phyloP scores from a whole-genome alignment of 2,888 invertebrate genomes.

The Acanthopleura granulata region DNA sequence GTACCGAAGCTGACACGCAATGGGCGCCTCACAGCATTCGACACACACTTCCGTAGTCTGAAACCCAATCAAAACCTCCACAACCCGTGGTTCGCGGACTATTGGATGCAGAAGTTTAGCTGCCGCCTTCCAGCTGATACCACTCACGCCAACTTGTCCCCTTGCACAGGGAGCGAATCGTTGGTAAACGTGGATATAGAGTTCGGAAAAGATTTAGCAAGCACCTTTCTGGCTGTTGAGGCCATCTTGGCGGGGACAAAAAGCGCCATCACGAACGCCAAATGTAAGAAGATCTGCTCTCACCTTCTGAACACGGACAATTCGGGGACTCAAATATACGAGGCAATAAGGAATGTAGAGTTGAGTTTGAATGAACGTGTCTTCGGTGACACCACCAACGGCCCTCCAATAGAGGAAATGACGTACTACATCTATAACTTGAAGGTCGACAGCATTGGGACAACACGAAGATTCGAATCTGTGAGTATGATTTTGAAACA shows the following conservation, averaged over 20 bases:
- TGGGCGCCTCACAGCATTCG: constrained; percentile 21
- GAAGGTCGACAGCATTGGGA: background rate
- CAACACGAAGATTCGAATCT: background rate
- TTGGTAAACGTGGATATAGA: constrained; percentile 17
- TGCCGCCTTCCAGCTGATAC: constrained; percentile 33
- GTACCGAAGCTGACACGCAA: constrained; percentile 9
- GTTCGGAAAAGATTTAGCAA: constrained; percentile 42
- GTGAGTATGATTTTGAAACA: too few relatives aligned
- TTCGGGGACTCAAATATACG: constrained; percentile 33
- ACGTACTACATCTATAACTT: background rate
- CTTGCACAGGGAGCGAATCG: constrained; percentile 1
- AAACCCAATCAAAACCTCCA: constrained; percentile 14
- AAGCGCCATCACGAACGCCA: constrained; percentile 27
- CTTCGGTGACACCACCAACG: background rate
- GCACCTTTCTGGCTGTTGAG: constrained; percentile 52
- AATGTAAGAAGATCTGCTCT: constrained; percentile 34
- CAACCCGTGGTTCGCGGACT: constrained; percentile 35
- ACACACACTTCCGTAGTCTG: constrained; percentile 25
- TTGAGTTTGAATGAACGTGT: background rate
- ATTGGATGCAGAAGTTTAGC: constrained; percentile 42
- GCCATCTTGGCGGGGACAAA: constrained; percentile 46
- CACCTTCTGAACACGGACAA: constrained; percentile 36
- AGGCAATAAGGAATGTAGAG: constrained; percentile 18
- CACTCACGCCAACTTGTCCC: background rate
- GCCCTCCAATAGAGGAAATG: background rate